A percentile compares a stretch with the other conserved stretches of the same genome.
Conservation (phyloP, 2,888 invertebrate species). For the Cryptocheilus praepositus region DNA sequence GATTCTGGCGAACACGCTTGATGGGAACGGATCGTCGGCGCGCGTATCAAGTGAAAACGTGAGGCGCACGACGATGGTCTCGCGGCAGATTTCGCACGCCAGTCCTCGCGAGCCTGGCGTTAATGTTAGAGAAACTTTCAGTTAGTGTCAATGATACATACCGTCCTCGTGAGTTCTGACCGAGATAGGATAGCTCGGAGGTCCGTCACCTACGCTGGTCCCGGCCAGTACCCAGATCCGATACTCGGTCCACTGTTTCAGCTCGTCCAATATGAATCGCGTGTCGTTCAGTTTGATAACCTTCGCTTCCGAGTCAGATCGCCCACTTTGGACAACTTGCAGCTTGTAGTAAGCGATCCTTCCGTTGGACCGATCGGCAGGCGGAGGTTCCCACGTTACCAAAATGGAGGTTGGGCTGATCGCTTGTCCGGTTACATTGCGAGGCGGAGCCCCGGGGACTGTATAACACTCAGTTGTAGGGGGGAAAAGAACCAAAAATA, state of each 20-base stretch:
- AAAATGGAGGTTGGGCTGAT: conserved; percentile 92
- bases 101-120: conserved; percentile 45
- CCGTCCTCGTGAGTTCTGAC: conserved; percentile 99
- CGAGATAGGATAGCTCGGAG: conserved; percentile 91
- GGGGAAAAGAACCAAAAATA: conserved; percentile 65
- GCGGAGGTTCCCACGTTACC: conserved; percentile 95
- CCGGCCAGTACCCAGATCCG: conserved; percentile 97
- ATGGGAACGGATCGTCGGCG: too few relatives aligned
- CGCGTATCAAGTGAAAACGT: neutral
- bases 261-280: conserved; percentile 88
- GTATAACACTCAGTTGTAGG: conserved; percentile 76
- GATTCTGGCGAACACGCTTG: too few relatives aligned
- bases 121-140: conserved; percentile 48
- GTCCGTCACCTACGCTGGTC: conserved; percentile 97
- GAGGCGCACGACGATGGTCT: conserved; percentile 13
- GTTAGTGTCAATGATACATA: conserved; percentile 81
- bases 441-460: conserved; percentile 98
- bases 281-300: conserved; percentile 88
- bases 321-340: conserved; percentile 89
- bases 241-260: conserved; percentile 97
- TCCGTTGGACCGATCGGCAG: conserved; percentile 92
- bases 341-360: conserved; percentile 96
- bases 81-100: conserved; percentile 47
- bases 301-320: conserved; percentile 89
- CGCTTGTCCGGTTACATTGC: conserved; percentile 92